Percentiles rank a stretch among this genome's conserved stretches.
phyloP scores from a whole-genome alignment of 2,113 vertebrate genomes.

The Pelmatolapia mariae region DNA sequence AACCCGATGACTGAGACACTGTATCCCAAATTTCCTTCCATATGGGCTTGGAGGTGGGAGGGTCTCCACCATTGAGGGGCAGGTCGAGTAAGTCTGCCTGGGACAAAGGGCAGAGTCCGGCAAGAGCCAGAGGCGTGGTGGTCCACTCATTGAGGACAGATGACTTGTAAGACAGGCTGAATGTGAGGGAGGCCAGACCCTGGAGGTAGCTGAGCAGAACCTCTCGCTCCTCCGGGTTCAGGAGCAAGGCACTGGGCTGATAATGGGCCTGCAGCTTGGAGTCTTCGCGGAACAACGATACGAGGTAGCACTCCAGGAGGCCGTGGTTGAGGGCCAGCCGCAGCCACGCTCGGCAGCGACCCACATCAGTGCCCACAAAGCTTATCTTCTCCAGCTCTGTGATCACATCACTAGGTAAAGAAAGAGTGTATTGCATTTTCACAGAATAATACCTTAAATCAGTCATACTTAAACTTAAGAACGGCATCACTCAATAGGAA shows the following conservation, averaged over 20 bases:
- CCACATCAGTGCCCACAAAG: slow-evolving; percentile 87
- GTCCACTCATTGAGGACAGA: slow-evolving; percentile 94
- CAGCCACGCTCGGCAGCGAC: slow-evolving; percentile 92
- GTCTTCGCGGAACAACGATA: slow-evolving; percentile 81
- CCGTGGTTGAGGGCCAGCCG: slow-evolving; percentile 89
- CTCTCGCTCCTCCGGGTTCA: slow-evolving; percentile 85
- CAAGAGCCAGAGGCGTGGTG: slow-evolving; percentile 83
- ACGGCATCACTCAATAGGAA: neutral
- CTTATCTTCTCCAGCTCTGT: slow-evolving; percentile 82
- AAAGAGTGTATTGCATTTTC: neutral
- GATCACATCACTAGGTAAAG: slow-evolving; percentile 77
- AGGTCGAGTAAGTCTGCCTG: slow-evolving; percentile 63
- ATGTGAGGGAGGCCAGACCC: slow-evolving; percentile 85
- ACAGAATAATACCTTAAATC: neutral
- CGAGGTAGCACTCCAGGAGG: slow-evolving; percentile 89
- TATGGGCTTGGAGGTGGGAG: slow-evolving; percentile 29
- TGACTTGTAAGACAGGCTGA: slow-evolving; percentile 91
- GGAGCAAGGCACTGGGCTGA: slow-evolving; percentile 81
- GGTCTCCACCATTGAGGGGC: neutral
- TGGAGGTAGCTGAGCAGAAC: slow-evolving; percentile 93
- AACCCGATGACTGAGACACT: slow-evolving; percentile 79
- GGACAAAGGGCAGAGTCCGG: slow-evolving; percentile 77
- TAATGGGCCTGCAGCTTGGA: slow-evolving; percentile 79
- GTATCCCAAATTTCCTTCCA: slow-evolving; percentile 82
- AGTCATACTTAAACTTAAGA: neutral